phyloP scores from a whole-genome alignment of 2,797 vertebrate species.

The Periparus ater region DNA sequence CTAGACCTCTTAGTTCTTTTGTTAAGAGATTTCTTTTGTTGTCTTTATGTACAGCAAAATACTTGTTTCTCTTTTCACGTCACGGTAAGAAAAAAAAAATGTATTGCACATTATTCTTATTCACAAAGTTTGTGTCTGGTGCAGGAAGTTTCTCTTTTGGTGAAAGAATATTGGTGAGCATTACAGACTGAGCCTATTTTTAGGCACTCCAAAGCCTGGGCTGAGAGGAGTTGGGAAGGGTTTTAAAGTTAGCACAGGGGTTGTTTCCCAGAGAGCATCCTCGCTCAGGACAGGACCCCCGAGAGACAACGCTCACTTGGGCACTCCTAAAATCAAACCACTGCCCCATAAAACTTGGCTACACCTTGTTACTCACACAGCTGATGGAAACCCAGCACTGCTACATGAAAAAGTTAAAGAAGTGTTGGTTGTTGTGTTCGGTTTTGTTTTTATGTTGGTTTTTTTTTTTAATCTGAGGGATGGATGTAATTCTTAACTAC shows the following conservation, averaged over 20 bases:
- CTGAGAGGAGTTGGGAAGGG: neutral
- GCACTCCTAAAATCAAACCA: neutral
- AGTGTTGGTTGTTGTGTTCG: neutral
- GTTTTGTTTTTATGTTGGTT: neutral
- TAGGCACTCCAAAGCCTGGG: neutral
- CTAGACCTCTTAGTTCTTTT: slow-evolving; percentile 84
- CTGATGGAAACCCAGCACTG: slow-evolving; percentile 29
- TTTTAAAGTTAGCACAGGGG: neutral
- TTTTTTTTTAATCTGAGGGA: neutral
- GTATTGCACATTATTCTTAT: slow-evolving; percentile 91
- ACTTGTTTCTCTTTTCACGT: slow-evolving; percentile 84
- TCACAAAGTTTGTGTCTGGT: slow-evolving; percentile 48
- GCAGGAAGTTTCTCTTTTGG: slow-evolving; percentile 51
- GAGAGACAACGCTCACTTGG: neutral
- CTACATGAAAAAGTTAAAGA: slow-evolving; percentile 8
- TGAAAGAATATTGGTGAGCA: slow-evolving; percentile 13
- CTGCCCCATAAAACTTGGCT: neutral
- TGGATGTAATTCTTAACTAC: slow-evolving; percentile 21
- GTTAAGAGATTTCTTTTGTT: slow-evolving; percentile 84
- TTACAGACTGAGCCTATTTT: slow-evolving; percentile 26
- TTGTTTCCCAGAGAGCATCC: neutral
- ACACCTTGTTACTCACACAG: neutral
- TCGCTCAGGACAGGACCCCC: neutral
- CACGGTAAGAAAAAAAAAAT: slow-evolving; percentile 77
- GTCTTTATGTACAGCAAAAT: slow-evolving; percentile 85